Evolutionary conservation across 2,888 invertebrate genomes (phyloP).

Genomic region (Drosophila tripunctata): DNA sequence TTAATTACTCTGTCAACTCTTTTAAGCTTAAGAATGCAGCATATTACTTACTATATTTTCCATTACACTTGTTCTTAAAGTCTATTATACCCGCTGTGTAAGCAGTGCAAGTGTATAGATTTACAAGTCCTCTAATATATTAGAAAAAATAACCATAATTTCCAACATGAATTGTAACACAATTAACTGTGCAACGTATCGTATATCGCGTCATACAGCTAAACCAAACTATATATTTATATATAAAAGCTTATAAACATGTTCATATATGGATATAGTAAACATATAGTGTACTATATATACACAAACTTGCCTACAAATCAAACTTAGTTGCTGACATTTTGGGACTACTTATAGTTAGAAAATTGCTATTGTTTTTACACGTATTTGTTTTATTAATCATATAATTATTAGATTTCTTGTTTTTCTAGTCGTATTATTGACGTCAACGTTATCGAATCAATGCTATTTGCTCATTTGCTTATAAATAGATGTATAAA

Average conservation of each 20-base stretch:
- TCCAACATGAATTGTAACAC: slow-evolving; percentile 10
- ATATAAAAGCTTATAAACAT: not conserved
- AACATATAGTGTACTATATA: not conserved
- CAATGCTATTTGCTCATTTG: slow-evolving; percentile 15
- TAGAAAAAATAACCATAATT: not conserved
- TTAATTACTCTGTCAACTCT: no score
- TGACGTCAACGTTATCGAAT: slow-evolving; percentile 46
- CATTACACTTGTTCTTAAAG: not conserved
- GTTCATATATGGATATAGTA: not conserved
- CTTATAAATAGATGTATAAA: slow-evolving; percentile 20
- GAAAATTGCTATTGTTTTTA: slow-evolving; percentile 16
- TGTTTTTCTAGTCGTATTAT: slow-evolving; percentile 5
- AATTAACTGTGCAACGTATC: slow-evolving; percentile 8
- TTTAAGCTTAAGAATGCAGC: no score
- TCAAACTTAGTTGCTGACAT: slow-evolving; percentile 28
- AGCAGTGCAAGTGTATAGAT: not conserved
- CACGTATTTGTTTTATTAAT: not conserved
- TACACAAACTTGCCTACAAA: slow-evolving; percentile 5
- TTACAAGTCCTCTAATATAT: not conserved
- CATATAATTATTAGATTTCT: not conserved
- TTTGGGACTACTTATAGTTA: slow-evolving; percentile 3
- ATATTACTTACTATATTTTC: not conserved
- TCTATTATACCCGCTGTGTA: not conserved
- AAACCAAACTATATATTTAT: slow-evolving; percentile 9
- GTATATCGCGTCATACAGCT: not conserved